These are phyloP conservation scores for Gambusia holbrooki DNA, from an alignment of 2,113 vertebrate species.

Conservation along the genomic window DNA sequence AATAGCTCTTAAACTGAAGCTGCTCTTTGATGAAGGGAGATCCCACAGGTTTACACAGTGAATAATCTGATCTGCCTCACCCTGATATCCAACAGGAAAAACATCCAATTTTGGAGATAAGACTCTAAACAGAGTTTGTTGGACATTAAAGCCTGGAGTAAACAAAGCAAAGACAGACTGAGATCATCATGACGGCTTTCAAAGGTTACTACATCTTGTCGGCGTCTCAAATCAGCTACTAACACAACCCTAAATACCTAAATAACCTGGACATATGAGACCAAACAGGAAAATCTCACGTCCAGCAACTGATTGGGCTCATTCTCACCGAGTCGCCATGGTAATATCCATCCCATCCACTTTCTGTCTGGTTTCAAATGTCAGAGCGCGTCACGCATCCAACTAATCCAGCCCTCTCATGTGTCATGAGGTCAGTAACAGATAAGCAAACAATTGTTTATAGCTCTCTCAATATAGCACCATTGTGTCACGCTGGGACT, in stretches of 20 bases:
- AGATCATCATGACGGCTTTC: not conserved
- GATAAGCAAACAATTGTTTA: slow-evolving; percentile 47
- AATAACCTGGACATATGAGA: not conserved
- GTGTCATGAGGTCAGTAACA: slow-evolving; percentile 4
- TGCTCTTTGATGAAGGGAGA: not conserved
- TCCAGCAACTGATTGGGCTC: not conserved
- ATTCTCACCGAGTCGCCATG: not conserved
- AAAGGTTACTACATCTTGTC: not conserved
- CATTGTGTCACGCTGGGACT: slow-evolving; percentile 41
- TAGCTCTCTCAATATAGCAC: slow-evolving; percentile 28
- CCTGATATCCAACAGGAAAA: slow-evolving; percentile 54
- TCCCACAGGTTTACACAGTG: slow-evolving; percentile 12
- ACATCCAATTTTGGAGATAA: slow-evolving; percentile 53
- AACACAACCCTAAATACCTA: too few species aligned
- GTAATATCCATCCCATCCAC: not conserved
- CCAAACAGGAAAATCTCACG: not conserved
- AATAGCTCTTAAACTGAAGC: not conserved
- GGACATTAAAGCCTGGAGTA: slow-evolving; percentile 2
- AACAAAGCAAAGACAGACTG: slow-evolving; percentile 4
- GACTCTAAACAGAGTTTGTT: slow-evolving; percentile 3
- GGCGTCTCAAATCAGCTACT: not conserved
- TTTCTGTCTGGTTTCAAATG: slow-evolving; percentile 16
- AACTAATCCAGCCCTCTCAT: slow-evolving; percentile 22
- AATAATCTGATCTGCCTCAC: slow-evolving; percentile 32
- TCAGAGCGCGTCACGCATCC: not conserved